Base-by-base conservation (phyloP, 2,113 vertebrate species). In the Rhagologus leucostigma region DNA sequence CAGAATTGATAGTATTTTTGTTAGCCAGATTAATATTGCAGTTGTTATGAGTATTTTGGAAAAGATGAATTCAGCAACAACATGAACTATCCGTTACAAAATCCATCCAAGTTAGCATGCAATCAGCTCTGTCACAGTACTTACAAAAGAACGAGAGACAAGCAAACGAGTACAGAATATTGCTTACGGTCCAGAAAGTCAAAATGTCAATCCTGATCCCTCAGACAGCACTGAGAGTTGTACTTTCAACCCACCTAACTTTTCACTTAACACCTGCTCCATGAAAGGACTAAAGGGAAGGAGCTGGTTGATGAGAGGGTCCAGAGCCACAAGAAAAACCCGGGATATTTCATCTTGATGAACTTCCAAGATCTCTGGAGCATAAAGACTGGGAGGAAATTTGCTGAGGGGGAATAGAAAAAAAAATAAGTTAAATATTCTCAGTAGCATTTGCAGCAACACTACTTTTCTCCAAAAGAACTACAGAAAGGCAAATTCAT, bases 331-430 rank as follows among this genome's bases (percentile, higher is more conserved):
- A 39, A 99, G 96, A 85, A 99, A 98, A n/a, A 98, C 95, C 6
- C 67, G 94, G 13, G 94, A 98, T 93, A 99, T 96, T 97, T 99
- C 99, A 86, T 98, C 98, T 37, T 59, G 96, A 41, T 99, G 98
- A 78, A 87, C 81, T 14, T 97, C 71, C 3, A 97, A 95, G 62
- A 99, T 97, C 5, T 87, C 56, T 27, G 97, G 91, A 77, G 98
- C 98, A 70, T 97, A 97, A 14, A 99, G 94, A 91, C 98, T 99
- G 18, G 99, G 99, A 75, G 99, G 98, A 93, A 99, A 98, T 90
- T 98, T 98, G 97, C 99, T 99, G 91, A 20, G n/a, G 59, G 20
- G 30, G 2, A 64, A 44, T 5, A 6, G 16, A 22, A 42, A 27
- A 9, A 9, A 60, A 27, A 39, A 10, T 1, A 16, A 46, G 11